Evolutionary conservation across 2,888 invertebrate species (phyloP).

Genomic region (Nomada fucata): DNA sequence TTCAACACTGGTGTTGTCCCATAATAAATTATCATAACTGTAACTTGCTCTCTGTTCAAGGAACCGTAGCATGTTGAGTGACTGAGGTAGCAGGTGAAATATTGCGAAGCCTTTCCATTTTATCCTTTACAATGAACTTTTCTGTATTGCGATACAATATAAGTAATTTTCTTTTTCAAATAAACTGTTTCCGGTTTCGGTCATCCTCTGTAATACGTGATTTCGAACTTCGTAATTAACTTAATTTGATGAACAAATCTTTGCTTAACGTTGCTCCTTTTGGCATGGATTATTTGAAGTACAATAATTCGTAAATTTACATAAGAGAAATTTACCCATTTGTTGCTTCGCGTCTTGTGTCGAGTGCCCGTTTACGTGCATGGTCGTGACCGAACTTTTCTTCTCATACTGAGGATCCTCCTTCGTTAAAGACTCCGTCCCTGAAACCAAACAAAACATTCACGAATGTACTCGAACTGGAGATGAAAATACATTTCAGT

Average conservation of each 20-base stretch:
- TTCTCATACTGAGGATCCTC: constrained; percentile 75
- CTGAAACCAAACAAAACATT: constrained; percentile 41
- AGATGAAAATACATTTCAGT: too few species aligned
- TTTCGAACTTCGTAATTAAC: too few species aligned
- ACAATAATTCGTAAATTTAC: background rate
- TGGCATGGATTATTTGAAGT: too few species aligned
- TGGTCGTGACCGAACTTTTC: constrained; percentile 77
- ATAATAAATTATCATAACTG: constrained; percentile 17
- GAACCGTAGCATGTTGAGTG: constrained; percentile 18
- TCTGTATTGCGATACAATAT: too few species aligned
- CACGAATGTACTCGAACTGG: background rate
- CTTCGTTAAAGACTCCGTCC: constrained; percentile 47
- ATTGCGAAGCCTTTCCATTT: background rate
- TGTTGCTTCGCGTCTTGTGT: constrained; percentile 78
- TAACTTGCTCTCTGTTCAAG: constrained; percentile 11
- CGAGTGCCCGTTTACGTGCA: constrained; percentile 82
- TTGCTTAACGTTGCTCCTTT: too few species aligned
- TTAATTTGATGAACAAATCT: too few species aligned
- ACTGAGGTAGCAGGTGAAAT: background rate
- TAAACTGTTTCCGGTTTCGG: too few species aligned
- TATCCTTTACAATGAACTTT: background rate
- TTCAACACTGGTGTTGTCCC: background rate
- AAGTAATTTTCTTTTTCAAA: too few species aligned
- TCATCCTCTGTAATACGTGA: too few species aligned
- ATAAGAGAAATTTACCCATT: constrained; percentile 77